Conservation (phyloP, 1,140 invertebrate species). For the Araneus ventricosus region DNA sequence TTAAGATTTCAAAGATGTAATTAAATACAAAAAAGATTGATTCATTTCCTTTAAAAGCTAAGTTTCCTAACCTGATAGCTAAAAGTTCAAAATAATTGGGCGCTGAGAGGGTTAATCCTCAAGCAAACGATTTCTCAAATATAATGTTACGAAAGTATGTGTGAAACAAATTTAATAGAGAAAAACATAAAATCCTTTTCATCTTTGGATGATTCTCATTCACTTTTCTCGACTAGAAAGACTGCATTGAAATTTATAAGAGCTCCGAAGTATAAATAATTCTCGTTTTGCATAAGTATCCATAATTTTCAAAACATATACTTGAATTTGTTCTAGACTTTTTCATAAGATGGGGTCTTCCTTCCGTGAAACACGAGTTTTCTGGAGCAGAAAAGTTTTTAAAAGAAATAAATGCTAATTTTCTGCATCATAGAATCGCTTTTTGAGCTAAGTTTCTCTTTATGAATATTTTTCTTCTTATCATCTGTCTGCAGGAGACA, state of each 20-base stretch:
- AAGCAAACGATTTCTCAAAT: too few species aligned
- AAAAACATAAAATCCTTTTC: too few species aligned
- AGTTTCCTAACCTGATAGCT: too few species aligned
- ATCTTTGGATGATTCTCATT: too few species aligned
- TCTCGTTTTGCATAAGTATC: background rate
- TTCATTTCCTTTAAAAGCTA: too few species aligned
- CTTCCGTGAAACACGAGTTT: background rate
- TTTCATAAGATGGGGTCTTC: background rate
- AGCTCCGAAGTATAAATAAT: background rate
- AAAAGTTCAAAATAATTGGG: too few species aligned
- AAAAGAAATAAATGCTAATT: conserved; percentile 38
- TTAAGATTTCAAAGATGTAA: too few species aligned
- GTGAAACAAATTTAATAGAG: too few species aligned
- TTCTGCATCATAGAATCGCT: background rate
- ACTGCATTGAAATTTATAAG: background rate
- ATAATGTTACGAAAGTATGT: too few species aligned
- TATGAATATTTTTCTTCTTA: conserved; percentile 5
- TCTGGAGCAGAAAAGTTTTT: background rate
- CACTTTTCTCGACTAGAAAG: background rate
- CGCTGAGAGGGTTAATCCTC: too few species aligned
- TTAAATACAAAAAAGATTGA: too few species aligned
- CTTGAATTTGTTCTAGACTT: background rate
- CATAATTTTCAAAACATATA: background rate
- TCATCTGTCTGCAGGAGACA: background rate
- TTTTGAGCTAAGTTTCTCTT: background rate